Percentiles rank a stretch among this genome's conserved stretches.
Conservation (phyloP, 2,113 vertebrate species). For the Phyllostomus discolor region DNA sequence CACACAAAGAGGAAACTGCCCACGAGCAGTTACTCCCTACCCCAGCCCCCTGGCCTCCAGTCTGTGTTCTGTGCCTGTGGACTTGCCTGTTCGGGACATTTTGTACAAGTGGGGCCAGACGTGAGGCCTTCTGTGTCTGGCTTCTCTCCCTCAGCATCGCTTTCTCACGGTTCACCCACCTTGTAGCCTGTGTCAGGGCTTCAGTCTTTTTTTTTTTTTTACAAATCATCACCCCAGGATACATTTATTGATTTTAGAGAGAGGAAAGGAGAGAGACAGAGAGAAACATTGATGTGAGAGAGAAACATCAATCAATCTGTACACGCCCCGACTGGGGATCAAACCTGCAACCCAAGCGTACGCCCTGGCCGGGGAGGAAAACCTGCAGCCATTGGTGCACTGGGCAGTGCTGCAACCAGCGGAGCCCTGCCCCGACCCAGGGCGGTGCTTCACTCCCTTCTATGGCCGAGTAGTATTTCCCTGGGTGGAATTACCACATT, state of each 20-base stretch:
- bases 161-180: neutral
- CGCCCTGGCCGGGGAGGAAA: no score
- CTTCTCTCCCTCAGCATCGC: neutral
- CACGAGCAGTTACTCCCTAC: neutral
- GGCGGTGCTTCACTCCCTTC: neutral
- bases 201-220: neutral
- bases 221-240: no score
- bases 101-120: fast-evolving
- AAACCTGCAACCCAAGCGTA: no score
- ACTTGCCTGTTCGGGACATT: neutral
- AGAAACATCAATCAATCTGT: no score
- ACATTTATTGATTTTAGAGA: no score
- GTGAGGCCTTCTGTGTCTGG: neutral
- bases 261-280: no score
- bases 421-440: no score
- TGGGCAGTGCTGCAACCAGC: no score
- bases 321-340: no score
- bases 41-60: neutral
- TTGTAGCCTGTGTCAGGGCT: fast-evolving
- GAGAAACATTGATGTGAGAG: no score
- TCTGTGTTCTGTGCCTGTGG: neutral
- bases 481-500: fast-evolving
- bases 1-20: neutral
- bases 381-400: no score
- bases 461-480: neutral